Percentiles rank a stretch among this genome's conserved stretches.
Conservation (phyloP, 1,140 invertebrate genomes). For the Campoletis sonorensis region DNA sequence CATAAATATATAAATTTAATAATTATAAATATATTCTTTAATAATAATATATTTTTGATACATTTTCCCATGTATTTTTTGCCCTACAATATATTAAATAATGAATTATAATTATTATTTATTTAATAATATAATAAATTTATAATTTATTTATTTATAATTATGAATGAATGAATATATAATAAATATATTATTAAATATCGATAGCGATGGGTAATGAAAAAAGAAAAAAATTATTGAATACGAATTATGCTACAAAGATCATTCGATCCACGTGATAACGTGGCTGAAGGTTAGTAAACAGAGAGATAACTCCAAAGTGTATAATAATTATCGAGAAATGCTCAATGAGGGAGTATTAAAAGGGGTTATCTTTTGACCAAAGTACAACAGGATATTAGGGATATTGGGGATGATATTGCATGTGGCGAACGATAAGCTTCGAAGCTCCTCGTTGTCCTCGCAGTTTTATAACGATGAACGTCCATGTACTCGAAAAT, state of each 20-base stretch:
- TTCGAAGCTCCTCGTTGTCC: constrained; percentile 17
- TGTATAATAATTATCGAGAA: not conserved
- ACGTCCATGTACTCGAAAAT: not conserved
- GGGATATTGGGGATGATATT: not conserved
- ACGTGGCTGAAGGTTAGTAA: not conserved
- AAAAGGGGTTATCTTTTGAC: not conserved
- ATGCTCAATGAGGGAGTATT: not conserved
- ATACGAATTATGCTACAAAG: not conserved
- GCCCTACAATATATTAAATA: no score
- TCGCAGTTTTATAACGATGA: constrained; percentile 3
- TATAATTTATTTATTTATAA: no score
- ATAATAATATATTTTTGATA: no score
- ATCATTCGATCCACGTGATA: not conserved
- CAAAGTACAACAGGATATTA: not conserved
- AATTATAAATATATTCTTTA: no score
- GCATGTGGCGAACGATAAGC: constrained; percentile 1
- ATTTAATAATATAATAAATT: no score
- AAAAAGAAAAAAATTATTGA: no score
- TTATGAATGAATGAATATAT: no score
- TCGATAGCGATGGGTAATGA: no score
- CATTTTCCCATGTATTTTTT: no score
- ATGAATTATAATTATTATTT: no score
- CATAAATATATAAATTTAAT: no score
- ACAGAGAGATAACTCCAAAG: not conserved
- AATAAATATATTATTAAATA: no score